A percentile compares a stretch with the other conserved stretches of the same genome.
phyloP scores from a whole-genome alignment of 2,888 invertebrate genomes.

The Malthinus flaveolus region DNA sequence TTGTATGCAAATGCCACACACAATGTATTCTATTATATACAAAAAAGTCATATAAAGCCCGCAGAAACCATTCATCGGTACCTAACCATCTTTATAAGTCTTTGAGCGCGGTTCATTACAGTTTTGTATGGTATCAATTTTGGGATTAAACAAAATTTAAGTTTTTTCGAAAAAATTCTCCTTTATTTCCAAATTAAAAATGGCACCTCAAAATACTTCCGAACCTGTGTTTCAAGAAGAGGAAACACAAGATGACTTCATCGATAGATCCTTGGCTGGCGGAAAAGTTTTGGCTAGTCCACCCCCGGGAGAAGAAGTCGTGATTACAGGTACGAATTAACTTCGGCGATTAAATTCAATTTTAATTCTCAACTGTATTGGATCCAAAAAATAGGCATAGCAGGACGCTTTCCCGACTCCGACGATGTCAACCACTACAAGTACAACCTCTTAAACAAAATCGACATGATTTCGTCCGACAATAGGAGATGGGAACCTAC shows the following conservation, averaged over 20 bases:
- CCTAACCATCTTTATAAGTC: neutral
- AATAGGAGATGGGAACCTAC: conserved; percentile 73
- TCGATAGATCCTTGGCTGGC: conserved; percentile 41
- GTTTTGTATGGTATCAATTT: too few relatives aligned
- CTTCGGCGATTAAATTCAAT: neutral
- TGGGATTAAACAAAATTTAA: too few relatives aligned
- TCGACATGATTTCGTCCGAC: conserved; percentile 83
- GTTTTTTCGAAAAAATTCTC: neutral
- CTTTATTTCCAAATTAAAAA: neutral
- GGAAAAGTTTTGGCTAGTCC: conserved; percentile 61
- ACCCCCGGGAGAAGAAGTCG: conserved; percentile 65
- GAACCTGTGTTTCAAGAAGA: conserved; percentile 1
- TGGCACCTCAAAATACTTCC: conserved; percentile 14
- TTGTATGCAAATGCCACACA: neutral
- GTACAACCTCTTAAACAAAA: conserved; percentile 72
- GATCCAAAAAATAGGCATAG: conserved; percentile 48
- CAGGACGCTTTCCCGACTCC: conserved; percentile 78
- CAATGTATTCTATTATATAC: neutral
- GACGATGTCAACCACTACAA: conserved; percentile 71
- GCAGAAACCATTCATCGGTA: neutral
- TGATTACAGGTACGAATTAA: conserved; percentile 61
- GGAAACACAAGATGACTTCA: conserved; percentile 33
- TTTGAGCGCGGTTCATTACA: neutral
- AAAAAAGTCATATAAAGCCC: conserved; percentile 1
- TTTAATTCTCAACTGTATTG: neutral